These are phyloP conservation scores for Heliconius nattereri DNA, from an alignment of 1,140 invertebrate species.

Conservation along the genomic window DNA sequence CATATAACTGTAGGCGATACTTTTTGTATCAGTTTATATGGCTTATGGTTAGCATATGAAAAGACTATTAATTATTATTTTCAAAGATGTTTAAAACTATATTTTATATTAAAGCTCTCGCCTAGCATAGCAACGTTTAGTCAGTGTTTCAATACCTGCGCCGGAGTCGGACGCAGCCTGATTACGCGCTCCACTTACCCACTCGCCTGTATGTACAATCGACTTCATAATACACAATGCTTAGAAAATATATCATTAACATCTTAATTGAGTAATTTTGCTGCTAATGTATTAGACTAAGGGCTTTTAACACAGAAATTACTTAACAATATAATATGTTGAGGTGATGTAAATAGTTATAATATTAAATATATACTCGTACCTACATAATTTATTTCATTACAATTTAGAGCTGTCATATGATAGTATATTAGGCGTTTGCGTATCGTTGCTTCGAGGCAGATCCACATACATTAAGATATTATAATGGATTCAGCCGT, in stretches of 20 bases:
- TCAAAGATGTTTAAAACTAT: background rate
- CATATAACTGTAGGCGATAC: background rate
- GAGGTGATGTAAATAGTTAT: background rate
- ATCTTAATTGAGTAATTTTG: conserved; percentile 29
- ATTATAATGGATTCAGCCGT: background rate
- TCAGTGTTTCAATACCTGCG: conserved; percentile 15
- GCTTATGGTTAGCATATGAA: too few relatives aligned
- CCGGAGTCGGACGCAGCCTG: conserved; percentile 42
- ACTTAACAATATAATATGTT: conserved; percentile 3
- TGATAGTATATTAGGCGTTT: background rate
- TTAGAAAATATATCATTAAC: conserved; percentile 28
- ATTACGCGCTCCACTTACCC: conserved; percentile 44
- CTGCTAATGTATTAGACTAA: conserved; percentile 19
- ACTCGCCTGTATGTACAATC: conserved; percentile 41
- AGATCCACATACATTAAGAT: background rate
- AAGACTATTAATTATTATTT: background rate
- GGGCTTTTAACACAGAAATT: conserved; percentile 1
- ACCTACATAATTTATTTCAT: background rate
- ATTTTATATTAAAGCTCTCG: background rate
- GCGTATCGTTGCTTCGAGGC: background rate
- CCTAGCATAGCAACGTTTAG: background rate
- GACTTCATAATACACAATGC: conserved; percentile 26
- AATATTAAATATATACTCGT: background rate
- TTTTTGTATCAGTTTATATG: too few relatives aligned
- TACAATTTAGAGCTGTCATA: background rate